Percentiles rank a stretch among this genome's conserved stretches.
These are phyloP conservation scores for Erebia aethiops DNA, from an alignment of 2,888 invertebrate species.

Conservation along the genomic window DNA sequence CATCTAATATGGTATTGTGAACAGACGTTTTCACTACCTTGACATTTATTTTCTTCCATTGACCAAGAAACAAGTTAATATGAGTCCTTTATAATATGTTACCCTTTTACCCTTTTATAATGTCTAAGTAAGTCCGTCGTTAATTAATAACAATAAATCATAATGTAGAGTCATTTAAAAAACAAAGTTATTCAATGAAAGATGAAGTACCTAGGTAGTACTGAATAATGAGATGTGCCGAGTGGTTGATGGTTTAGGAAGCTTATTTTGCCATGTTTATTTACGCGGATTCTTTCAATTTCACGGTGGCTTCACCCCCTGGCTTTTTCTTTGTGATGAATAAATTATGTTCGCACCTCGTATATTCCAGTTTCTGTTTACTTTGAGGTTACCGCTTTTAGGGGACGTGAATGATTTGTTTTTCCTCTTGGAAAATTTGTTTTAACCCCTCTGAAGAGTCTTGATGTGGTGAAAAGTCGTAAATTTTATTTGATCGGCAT, in stretches of 20 bases:
- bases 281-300: constrained; percentile 70
- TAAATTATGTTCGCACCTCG: constrained; percentile 76
- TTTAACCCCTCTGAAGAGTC: constrained; percentile 5
- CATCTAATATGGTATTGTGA: too few species aligned
- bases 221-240: constrained; percentile 5
- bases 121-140: not conserved
- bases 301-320: constrained; percentile 63
- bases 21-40: not conserved
- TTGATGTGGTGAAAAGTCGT: constrained; percentile 11
- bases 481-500: not conserved
- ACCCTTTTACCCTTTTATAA: not conserved
- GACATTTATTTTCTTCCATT: too few species aligned
- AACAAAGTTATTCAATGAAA: not conserved
- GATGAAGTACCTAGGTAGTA: not conserved
- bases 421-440: constrained; percentile 44
- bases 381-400: constrained; percentile 52
- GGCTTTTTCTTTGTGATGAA: constrained; percentile 68
- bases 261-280: constrained; percentile 48
- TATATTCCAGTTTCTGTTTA: constrained; percentile 59
- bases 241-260: not conserved
- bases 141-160: not conserved
- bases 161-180: not conserved
- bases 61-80: too few species aligned
- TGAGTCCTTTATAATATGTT: not conserved
- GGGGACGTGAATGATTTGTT: constrained; percentile 56